Evolutionary conservation across 2,888 invertebrate genomes (phyloP).

Genomic region (Agonopterix alstromeriana): DNA sequence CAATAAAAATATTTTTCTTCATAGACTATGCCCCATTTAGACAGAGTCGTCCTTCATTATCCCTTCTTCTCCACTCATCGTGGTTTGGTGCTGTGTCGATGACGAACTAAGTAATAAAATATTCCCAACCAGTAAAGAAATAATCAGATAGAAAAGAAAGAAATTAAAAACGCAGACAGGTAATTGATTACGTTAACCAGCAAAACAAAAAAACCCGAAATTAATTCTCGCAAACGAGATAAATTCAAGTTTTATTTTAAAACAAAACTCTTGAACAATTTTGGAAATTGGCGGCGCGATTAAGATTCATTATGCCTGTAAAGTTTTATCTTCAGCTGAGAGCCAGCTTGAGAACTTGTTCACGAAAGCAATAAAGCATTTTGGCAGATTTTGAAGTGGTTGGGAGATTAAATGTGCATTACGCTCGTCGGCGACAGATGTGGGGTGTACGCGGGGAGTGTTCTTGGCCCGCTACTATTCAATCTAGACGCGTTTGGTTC

Average conservation of each 20-base stretch:
- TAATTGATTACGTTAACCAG: conserved; percentile 43
- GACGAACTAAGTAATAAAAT: neutral
- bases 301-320: conserved; percentile 73
- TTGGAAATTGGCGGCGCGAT: conserved; percentile 65
- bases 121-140: conserved; percentile 19
- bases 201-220: conserved; percentile 55
- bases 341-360: conserved; percentile 56
- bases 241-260: conserved; percentile 63
- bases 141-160: conserved; percentile 26
- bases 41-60: no score
- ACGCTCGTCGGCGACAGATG: conserved; percentile 53
- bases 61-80: no score
- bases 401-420: conserved; percentile 69
- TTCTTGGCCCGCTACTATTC: conserved; percentile 19
- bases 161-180: conserved; percentile 52
- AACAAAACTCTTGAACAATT: conserved; percentile 67
- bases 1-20: no score
- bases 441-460: neutral
- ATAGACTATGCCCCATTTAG: no score
- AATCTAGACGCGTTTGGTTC: conserved; percentile 12
- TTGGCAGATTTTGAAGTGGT: conserved; percentile 70
- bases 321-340: conserved; percentile 65
- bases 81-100: no score
- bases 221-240: conserved; percentile 58
- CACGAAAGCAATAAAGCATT: conserved; percentile 70